Conservation (phyloP, 2,113 vertebrate genomes). For the Phyllostomus hastatus region DNA sequence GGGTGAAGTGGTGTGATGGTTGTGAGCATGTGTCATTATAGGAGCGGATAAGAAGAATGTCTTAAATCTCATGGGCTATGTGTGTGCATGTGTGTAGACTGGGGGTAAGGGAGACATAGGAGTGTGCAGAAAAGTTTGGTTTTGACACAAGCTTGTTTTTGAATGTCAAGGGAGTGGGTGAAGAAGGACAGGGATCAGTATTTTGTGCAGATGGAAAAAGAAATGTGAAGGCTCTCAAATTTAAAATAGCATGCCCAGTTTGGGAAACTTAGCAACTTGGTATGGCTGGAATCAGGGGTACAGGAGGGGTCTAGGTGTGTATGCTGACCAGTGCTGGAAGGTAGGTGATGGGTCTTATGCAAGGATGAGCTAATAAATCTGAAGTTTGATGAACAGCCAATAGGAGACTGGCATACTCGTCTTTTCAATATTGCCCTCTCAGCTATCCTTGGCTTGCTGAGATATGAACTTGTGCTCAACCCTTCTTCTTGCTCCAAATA, state of each 20-base stretch:
- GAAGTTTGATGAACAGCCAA: not conserved
- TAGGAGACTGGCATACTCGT: fast-evolving
- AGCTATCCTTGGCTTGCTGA: not conserved
- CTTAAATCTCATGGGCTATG: not conserved
- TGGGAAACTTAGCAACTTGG: not conserved
- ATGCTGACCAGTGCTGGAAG: not conserved
- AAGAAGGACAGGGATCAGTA: not conserved
- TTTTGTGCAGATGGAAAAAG: not conserved
- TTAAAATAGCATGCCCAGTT: not conserved
- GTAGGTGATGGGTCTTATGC: not conserved
- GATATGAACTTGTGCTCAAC: not conserved
- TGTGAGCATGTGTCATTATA: not conserved
- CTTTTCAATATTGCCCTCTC: not conserved
- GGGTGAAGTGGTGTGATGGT: no score
- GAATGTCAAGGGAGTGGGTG: not conserved
- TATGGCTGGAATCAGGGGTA: not conserved
- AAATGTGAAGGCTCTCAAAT: not conserved
- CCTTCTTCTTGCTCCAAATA: not conserved
- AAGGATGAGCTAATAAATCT: not conserved
- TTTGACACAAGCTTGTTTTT: not conserved
- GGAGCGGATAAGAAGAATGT: not conserved
- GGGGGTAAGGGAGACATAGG: not conserved
- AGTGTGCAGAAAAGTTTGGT: not conserved
- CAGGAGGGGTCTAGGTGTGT: not conserved
- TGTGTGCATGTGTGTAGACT: not conserved